Evolutionary conservation across 35 echinoderm and acorn worm species (phyloP).

Genomic region (Strongylocentrotus purpuratus): DNA sequence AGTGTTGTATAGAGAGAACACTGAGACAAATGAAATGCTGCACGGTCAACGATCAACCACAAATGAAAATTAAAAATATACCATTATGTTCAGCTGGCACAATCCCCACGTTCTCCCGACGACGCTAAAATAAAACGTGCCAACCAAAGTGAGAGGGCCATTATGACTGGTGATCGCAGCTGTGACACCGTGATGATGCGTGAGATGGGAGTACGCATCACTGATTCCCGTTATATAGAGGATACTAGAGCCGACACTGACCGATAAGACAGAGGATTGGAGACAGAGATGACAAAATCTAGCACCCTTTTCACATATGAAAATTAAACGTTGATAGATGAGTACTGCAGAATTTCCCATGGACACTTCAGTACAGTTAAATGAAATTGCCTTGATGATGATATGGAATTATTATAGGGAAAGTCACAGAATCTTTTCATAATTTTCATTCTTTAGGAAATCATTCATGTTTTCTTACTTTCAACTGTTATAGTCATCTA

Average conservation of each 20-base stretch:
- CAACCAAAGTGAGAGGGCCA: background rate
- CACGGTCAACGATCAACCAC: background rate
- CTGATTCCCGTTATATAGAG: background rate
- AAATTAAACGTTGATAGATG: background rate
- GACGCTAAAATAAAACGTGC: background rate
- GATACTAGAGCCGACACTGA: background rate
- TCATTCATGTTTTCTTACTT: too few species aligned
- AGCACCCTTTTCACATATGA: background rate
- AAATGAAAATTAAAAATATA: background rate
- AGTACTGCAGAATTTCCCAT: background rate
- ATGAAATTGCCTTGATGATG: too few species aligned
- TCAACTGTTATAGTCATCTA: too few species aligned
- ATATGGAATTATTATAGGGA: too few species aligned
- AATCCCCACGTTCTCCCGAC: background rate
- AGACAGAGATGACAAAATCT: background rate
- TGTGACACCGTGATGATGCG: constrained; percentile 7
- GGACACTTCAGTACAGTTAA: too few species aligned
- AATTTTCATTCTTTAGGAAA: too few species aligned
- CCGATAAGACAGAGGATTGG: background rate
- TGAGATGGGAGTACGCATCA: background rate
- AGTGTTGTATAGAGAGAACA: background rate
- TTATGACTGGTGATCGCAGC: background rate
- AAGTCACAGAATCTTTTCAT: too few species aligned
- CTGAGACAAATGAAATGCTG: background rate
- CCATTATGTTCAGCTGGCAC: background rate